Evolutionary conservation across 2,113 vertebrate species (phyloP).

Genomic region (Paramormyrops kingsleyae): DNA sequence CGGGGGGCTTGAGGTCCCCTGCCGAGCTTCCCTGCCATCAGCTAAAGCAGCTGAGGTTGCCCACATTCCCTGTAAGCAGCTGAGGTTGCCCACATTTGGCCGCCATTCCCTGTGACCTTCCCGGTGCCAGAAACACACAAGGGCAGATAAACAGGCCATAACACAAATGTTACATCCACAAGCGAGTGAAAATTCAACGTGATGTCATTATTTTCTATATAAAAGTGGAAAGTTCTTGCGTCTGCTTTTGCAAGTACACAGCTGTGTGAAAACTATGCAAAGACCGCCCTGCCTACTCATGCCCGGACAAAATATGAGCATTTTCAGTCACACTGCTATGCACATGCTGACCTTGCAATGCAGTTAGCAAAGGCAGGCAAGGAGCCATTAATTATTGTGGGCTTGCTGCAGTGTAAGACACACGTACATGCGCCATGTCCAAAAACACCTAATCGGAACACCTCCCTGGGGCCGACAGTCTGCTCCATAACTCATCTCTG

Average conservation of each 20-base stretch:
- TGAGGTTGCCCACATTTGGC: neutral
- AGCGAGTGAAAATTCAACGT: neutral
- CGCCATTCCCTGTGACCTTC: neutral
- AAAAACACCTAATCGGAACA: neutral
- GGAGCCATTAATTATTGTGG: neutral
- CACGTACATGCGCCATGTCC: neutral
- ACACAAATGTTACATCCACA: neutral
- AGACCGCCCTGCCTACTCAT: neutral
- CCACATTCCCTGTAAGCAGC: neutral
- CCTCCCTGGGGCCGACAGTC: neutral
- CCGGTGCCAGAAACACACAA: neutral
- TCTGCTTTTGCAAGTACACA: neutral
- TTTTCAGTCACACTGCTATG: neutral
- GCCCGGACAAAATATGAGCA: neutral
- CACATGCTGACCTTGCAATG: neutral
- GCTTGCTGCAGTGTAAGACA: neutral
- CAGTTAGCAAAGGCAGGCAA: neutral
- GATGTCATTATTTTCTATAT: neutral
- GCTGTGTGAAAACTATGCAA: neutral
- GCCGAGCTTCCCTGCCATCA: neutral
- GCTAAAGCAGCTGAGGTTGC: neutral
- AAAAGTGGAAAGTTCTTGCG: neutral
- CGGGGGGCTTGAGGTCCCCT: neutral
- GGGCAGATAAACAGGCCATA: neutral
- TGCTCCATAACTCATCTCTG: slow-evolving; percentile 13